Evolutionary conservation across 2,888 invertebrate species (phyloP).

Genomic region (Minunthozetes semirufus): DNA sequence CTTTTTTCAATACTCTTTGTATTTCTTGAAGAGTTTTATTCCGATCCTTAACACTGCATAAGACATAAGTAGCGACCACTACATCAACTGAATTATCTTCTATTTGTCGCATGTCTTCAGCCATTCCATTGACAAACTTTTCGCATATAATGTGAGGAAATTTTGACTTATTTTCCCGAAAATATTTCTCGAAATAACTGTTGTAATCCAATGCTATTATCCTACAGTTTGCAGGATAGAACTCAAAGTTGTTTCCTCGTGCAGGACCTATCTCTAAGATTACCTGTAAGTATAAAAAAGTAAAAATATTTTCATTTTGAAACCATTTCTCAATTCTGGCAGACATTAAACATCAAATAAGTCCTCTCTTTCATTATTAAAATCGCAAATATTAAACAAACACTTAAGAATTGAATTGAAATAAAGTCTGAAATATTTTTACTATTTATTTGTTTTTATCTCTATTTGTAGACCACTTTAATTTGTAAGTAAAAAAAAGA

Average conservation of each 20-base stretch:
- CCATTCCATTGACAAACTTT: conserved; percentile 17
- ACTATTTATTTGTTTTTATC: no score
- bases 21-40: conserved; percentile 13
- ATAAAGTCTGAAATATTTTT: no score
- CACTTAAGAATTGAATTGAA: no score
- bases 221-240: conserved; percentile 20
- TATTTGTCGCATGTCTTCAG: conserved; percentile 32
- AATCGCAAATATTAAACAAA: no score
- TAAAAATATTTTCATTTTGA: background rate
- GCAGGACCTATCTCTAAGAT: conserved; percentile 26
- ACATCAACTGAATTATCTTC: conserved; percentile 22
- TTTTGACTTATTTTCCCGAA: background rate
- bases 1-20: conserved; percentile 26
- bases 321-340: background rate
- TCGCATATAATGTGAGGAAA: conserved; percentile 21
- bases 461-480: no score
- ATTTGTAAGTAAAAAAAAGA: no score
- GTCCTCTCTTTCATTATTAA: no score
- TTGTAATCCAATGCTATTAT: conserved; percentile 19
- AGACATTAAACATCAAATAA: no score
- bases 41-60: conserved; percentile 27
- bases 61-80: conserved; percentile 25
- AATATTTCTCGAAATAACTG: conserved; percentile 26
- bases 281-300: background rate
- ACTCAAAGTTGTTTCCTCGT: conserved; percentile 15